These are phyloP conservation scores for Brachionus plicatilis DNA, from an alignment of 1,140 invertebrate genomes.

Conservation along the genomic window DNA sequence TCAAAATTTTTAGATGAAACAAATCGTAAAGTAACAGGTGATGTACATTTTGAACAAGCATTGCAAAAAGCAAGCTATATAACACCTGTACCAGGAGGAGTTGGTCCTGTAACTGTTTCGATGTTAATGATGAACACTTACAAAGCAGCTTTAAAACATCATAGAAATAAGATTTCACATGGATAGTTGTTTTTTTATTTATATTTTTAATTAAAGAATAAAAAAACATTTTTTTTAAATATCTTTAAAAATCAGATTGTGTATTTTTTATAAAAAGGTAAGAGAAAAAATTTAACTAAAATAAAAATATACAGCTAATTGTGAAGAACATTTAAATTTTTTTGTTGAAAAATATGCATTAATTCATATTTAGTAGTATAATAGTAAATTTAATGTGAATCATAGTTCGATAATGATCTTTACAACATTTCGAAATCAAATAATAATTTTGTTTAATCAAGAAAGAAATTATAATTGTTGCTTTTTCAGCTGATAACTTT, in stretches of 20 bases:
- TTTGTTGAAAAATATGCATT: no score
- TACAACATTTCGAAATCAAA: not conserved
- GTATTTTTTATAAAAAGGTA: no score
- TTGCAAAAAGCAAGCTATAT: slow-evolving; percentile 72
- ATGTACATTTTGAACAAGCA: slow-evolving; percentile 79
- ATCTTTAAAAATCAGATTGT: no score
- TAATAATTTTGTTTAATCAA: not conserved
- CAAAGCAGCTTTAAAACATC: not conserved
- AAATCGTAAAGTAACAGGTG: slow-evolving; percentile 61
- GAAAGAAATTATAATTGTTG: no score
- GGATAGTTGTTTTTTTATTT: not conserved
- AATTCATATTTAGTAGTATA: no score
- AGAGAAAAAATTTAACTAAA: no score
- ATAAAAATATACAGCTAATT: no score
- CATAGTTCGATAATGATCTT: not conserved
- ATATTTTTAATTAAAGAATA: not conserved
- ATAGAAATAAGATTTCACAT: not conserved
- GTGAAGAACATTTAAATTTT: no score
- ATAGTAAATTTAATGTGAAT: not conserved
- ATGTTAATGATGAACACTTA: slow-evolving; percentile 96
- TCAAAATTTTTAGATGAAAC: slow-evolving; percentile 59
- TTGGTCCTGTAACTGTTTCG: slow-evolving; percentile 95
- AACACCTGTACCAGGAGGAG: slow-evolving; percentile 94
- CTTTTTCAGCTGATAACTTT: no score
- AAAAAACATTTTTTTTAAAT: not conserved